Conservation (phyloP, 1,140 invertebrate species). For the Lysiphlebus fabarum region DNA sequence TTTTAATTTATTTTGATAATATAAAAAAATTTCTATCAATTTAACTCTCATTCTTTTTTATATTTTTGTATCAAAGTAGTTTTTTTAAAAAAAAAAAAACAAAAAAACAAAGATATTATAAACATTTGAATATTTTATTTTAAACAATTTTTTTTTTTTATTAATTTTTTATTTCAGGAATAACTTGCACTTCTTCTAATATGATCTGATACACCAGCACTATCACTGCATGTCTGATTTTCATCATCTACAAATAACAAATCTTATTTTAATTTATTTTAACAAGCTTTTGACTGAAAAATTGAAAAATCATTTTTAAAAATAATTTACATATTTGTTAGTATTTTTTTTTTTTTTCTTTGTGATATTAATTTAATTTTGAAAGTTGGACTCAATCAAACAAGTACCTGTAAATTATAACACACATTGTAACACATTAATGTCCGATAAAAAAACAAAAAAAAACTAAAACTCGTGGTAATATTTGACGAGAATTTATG, state of each 20-base stretch:
- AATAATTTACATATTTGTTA: background rate
- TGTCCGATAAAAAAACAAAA: too few species aligned
- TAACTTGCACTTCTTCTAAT: slow-evolving; percentile 32
- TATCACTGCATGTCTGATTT: slow-evolving; percentile 36
- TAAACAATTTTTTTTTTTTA: slow-evolving; percentile 29
- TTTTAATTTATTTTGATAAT: slow-evolving; percentile 1
- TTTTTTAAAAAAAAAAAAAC: too few species aligned
- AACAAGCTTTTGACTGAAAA: slow-evolving; percentile 1
- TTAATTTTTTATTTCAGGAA: slow-evolving; percentile 45
- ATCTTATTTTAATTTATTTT: background rate
- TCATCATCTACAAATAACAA: slow-evolving; percentile 19
- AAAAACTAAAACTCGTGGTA: background rate
- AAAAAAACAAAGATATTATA: too few species aligned
- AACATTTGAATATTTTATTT: background rate
- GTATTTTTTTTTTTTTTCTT: too few species aligned
- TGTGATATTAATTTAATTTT: too few species aligned
- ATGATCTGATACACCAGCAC: slow-evolving; percentile 30
- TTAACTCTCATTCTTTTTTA: too few species aligned
- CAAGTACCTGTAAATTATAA: too few species aligned
- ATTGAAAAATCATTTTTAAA: slow-evolving; percentile 23
- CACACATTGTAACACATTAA: too few species aligned
- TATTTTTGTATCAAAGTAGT: too few species aligned
- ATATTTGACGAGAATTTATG: background rate
- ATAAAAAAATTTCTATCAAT: too few species aligned
- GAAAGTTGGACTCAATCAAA: too few species aligned